phyloP scores from a whole-genome alignment of 2,888 invertebrate species.

The Listrodromus nycthemerus region DNA sequence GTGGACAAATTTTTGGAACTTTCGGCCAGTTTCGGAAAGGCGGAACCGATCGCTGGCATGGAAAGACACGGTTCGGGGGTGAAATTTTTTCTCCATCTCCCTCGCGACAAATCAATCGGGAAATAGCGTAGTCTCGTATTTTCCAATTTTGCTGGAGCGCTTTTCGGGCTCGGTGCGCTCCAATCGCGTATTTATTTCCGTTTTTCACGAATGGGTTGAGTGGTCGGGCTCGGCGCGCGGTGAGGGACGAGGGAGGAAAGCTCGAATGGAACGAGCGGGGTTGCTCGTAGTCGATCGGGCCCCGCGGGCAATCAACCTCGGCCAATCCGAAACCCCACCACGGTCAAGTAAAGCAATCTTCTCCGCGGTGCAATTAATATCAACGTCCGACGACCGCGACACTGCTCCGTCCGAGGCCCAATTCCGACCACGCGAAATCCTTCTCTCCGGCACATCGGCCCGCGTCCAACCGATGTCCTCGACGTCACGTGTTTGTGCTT shows the following conservation, averaged over 20 bases:
- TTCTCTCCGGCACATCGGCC: slow-evolving; percentile 33
- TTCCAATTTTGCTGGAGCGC: slow-evolving; percentile 68
- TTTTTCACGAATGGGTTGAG: slow-evolving; percentile 61
- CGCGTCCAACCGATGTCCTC: slow-evolving; percentile 22
- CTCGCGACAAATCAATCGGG: slow-evolving; percentile 77
- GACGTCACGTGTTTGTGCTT: slow-evolving; percentile 58
- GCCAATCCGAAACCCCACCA: slow-evolving; percentile 56
- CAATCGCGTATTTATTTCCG: slow-evolving; percentile 72
- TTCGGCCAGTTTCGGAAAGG: slow-evolving; percentile 25
- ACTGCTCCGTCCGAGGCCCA: slow-evolving; percentile 32
- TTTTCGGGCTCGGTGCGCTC: slow-evolving; percentile 66
- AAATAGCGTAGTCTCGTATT: slow-evolving; percentile 65
- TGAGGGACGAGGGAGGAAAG: slow-evolving; percentile 54
- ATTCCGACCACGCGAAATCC: neutral
- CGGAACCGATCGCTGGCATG: slow-evolving; percentile 39
- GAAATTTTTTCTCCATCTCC: neutral
- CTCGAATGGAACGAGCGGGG: slow-evolving; percentile 52
- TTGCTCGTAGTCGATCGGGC: slow-evolving; percentile 60
- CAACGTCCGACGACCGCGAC: slow-evolving; percentile 66
- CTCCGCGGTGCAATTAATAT: slow-evolving; percentile 70
- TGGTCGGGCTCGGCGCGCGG: too few species aligned
- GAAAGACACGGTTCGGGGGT: slow-evolving; percentile 44
- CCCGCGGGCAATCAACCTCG: slow-evolving; percentile 67
- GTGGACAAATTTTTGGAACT: slow-evolving; percentile 5
- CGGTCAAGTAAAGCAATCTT: slow-evolving; percentile 71